phyloP scores from a whole-genome alignment of 2,797 vertebrate species.

The Pelochelys cantorii region DNA sequence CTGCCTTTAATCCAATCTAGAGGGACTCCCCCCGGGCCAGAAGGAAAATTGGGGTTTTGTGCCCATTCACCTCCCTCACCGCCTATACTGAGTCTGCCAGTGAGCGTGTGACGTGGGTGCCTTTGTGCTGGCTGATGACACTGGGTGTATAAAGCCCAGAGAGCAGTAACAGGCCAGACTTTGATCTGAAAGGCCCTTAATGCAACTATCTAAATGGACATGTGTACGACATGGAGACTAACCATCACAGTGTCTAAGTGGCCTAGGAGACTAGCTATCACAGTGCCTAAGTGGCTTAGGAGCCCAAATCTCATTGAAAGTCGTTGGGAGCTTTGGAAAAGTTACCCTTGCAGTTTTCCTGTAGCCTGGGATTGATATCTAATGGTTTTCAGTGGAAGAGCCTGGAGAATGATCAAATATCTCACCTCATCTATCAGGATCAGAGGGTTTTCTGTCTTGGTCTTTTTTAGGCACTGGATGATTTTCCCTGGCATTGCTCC shows the following conservation, averaged over 20 bases:
- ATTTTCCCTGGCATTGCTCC: constrained; percentile 99
- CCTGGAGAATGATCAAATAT: background rate
- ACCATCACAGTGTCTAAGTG: background rate
- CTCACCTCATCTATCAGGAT: constrained; percentile 96
- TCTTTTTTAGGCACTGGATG: constrained; percentile 98
- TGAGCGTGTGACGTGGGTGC: background rate
- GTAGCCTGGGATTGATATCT: background rate
- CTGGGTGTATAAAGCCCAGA: background rate
- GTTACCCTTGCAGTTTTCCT: background rate
- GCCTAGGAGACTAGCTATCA: background rate
- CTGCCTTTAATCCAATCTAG: background rate
- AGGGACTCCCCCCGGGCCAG: background rate
- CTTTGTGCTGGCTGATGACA: background rate
- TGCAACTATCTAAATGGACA: background rate
- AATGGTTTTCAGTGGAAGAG: background rate
- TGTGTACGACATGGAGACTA: background rate
- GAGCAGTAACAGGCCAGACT: background rate
- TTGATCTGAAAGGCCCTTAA: background rate
- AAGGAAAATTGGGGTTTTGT: background rate
- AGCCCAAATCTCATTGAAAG: background rate
- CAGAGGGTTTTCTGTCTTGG: constrained; percentile 96
- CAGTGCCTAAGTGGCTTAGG: background rate
- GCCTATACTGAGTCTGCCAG: background rate
- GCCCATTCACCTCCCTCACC: background rate
- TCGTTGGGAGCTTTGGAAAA: background rate